phyloP scores from a whole-genome alignment of 2,888 invertebrate genomes.

The Microchrysa polita region DNA sequence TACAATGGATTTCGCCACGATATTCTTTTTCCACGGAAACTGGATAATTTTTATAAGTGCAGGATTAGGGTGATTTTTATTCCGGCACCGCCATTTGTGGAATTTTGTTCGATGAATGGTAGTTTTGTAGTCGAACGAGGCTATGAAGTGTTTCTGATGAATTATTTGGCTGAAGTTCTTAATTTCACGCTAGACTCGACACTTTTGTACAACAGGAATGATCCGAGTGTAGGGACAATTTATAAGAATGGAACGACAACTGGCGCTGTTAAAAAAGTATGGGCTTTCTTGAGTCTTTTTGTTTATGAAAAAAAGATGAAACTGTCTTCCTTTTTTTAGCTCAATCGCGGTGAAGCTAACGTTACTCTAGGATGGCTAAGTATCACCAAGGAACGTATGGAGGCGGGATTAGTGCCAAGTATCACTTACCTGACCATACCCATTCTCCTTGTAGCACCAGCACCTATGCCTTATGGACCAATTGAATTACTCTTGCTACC shows the following conservation, averaged over 20 bases:
- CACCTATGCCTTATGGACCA: not conserved
- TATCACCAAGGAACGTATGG: not conserved
- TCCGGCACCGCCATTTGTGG: not conserved
- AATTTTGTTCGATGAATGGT: too few species aligned
- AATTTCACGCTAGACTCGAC: too few species aligned
- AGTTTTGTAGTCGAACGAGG: too few species aligned
- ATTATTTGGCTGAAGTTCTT: too few species aligned
- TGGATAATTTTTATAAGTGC: not conserved
- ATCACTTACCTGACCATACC: not conserved
- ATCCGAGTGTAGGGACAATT: too few species aligned
- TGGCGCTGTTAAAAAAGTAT: too few species aligned
- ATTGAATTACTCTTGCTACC: not conserved
- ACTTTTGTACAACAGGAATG: too few species aligned
- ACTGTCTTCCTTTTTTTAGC: not conserved
- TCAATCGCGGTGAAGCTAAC: not conserved
- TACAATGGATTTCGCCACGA: not conserved
- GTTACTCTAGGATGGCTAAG: not conserved
- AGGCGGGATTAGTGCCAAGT: not conserved
- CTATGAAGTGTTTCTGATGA: too few species aligned
- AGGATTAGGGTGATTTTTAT: not conserved
- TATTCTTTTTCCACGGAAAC: not conserved
- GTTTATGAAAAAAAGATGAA: too few species aligned
- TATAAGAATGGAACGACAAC: too few species aligned
- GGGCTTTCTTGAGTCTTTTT: too few species aligned
- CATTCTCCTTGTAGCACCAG: not conserved